Percentiles rank a stretch among this genome's conserved stretches.
These are phyloP conservation scores for Zaprionus tsacasi DNA, from an alignment of 1,140 invertebrate species.

Conservation along the genomic window DNA sequence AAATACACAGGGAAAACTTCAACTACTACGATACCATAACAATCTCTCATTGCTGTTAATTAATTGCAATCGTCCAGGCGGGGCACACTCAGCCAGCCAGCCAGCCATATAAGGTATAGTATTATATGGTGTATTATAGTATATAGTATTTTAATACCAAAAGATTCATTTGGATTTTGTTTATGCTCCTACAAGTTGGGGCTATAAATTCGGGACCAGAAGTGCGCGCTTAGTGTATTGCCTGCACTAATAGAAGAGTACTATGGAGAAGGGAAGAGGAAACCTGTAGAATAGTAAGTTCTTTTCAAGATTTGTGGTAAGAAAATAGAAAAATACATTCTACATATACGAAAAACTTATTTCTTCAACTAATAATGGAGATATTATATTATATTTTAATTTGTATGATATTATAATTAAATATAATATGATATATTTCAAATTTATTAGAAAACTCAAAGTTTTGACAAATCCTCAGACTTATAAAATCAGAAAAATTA, in stretches of 20 bases:
- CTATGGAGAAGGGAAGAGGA: neutral
- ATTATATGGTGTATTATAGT: neutral
- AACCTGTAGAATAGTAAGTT: neutral
- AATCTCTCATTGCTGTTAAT: slow-evolving; percentile 77
- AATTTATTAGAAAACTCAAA: too few species aligned
- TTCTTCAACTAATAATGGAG: too few species aligned
- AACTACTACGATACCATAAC: slow-evolving; percentile 38
- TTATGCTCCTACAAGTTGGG: slow-evolving; percentile 36
- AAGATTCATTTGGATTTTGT: slow-evolving; percentile 36
- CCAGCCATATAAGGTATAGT: neutral
- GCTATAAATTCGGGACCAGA: slow-evolving; percentile 50
- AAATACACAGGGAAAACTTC: slow-evolving; percentile 40
- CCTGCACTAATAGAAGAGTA: neutral
- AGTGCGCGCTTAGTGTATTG: neutral
- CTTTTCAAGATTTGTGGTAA: neutral
- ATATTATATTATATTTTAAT: too few species aligned
- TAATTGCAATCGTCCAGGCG: slow-evolving; percentile 73
- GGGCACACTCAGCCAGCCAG: slow-evolving; percentile 35
- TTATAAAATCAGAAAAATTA: too few species aligned
- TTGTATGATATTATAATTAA: too few species aligned
- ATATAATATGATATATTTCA: too few species aligned
- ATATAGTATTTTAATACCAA: slow-evolving; percentile 35
- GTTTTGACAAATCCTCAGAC: too few species aligned
- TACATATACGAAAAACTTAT: too few species aligned
- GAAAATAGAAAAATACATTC: too few species aligned